Evolutionary conservation across 2,113 vertebrate species (phyloP).

Genomic region (Rhinopomastus cyanomelas): DNA sequence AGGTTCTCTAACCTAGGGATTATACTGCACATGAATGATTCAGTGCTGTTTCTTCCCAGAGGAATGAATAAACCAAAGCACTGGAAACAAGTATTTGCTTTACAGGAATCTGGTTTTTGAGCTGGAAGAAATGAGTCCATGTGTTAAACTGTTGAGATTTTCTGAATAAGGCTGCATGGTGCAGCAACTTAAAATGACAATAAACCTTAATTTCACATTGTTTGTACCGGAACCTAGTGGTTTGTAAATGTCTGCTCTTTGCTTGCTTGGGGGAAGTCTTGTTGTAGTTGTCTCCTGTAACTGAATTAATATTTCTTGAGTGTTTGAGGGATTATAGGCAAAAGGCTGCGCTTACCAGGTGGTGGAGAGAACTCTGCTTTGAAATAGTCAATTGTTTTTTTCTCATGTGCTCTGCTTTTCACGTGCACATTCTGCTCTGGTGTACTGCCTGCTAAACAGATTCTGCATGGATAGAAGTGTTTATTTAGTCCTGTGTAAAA

Average conservation of each 20-base stretch:
- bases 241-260: neutral
- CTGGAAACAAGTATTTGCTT: neutral
- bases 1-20: neutral
- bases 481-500: neutral
- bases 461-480: neutral
- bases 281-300: neutral
- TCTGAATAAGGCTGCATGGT: neutral
- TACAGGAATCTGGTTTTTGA: neutral
- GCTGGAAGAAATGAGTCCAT: neutral
- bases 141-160: neutral
- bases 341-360: neutral
- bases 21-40: neutral
- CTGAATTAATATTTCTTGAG: neutral
- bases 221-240: neutral
- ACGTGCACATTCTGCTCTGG: rapidly evolving
- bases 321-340: neutral
- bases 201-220: neutral
- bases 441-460: neutral
- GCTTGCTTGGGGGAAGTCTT: neutral
- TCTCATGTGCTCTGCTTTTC: neutral
- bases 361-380: neutral
- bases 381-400: neutral
- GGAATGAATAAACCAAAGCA: neutral
- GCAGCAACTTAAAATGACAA: neutral
- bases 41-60: neutral